These are phyloP conservation scores for Temnopleurus reevesii DNA, from an alignment of 53 echinoderm and acorn worm genomes.

Conservation along the genomic window DNA sequence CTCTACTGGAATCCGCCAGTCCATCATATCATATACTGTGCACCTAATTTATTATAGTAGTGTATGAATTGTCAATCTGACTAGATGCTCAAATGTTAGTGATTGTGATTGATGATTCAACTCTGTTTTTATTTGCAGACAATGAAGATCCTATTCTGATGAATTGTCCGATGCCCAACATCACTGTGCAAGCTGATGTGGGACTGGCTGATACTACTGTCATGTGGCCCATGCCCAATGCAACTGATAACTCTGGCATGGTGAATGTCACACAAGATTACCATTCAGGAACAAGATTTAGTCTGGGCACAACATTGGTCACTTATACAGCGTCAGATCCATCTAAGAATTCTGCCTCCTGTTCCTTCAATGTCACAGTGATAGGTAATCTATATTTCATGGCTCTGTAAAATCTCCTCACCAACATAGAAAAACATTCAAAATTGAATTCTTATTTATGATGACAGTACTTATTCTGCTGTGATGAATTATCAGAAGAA, in stretches of 20 bases:
- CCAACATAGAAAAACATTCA: no score
- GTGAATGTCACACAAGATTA: background rate
- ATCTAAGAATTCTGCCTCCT: background rate
- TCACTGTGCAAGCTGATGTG: conserved; percentile 5
- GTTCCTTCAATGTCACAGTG: conserved; percentile 34
- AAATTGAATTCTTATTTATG: no score
- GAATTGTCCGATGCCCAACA: background rate
- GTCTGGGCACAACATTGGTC: background rate
- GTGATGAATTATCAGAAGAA: no score
- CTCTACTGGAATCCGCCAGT: no score
- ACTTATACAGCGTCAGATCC: background rate
- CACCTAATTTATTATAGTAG: no score
- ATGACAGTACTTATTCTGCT: no score
- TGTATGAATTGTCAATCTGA: no score
- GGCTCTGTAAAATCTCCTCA: no score
- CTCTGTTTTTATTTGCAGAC: conserved; percentile 18
- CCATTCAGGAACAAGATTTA: background rate
- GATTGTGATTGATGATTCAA: no score
- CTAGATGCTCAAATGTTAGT: no score
- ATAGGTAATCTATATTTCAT: conserved; percentile 1
- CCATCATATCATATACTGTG: no score
- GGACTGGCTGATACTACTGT: conserved; percentile 5
- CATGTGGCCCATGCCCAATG: conserved; percentile 28
- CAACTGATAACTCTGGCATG: conserved; percentile 51
- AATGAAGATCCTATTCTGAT: background rate